Evolutionary conservation across 2,113 vertebrate genomes (phyloP).

Genomic region (Circaetus gallicus): DNA sequence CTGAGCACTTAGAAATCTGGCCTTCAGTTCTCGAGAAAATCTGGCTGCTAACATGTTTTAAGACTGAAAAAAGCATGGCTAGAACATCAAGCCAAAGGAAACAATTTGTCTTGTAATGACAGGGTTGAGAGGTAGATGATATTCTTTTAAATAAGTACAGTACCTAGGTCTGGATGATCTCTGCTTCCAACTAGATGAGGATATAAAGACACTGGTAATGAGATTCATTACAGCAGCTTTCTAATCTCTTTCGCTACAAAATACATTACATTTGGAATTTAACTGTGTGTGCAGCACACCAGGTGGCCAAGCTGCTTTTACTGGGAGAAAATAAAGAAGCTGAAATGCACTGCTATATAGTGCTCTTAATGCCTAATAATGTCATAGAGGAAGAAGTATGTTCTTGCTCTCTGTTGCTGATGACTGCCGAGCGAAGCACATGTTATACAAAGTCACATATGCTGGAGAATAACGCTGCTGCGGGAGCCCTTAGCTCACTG

Average conservation of each 20-base stretch:
- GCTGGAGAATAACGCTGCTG: slow-evolving; percentile 52
- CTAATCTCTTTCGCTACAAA: slow-evolving; percentile 68
- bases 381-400: slow-evolving; percentile 67
- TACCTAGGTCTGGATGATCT: slow-evolving; percentile 57
- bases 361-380: slow-evolving; percentile 68
- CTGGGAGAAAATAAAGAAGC: slow-evolving; percentile 65
- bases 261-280: slow-evolving; percentile 69
- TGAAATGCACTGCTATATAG: slow-evolving; percentile 61
- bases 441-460: slow-evolving; percentile 63
- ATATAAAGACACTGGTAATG: slow-evolving; percentile 66
- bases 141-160: slow-evolving; percentile 25
- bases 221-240: slow-evolving; percentile 69
- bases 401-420: slow-evolving; percentile 60
- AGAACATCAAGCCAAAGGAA: slow-evolving; percentile 44
- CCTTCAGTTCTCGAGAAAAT: not conserved
- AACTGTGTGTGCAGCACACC: slow-evolving; percentile 66
- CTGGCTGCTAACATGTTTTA: slow-evolving; percentile 9
- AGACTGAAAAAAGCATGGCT: not conserved
- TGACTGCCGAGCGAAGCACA: slow-evolving; percentile 52
- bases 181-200: slow-evolving; percentile 61
- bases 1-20: slow-evolving; percentile 29
- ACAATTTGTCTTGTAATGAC: slow-evolving; percentile 39
- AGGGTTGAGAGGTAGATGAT: slow-evolving; percentile 37
- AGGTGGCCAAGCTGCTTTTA: slow-evolving; percentile 70
- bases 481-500: slow-evolving; percentile 65